phyloP scores from a whole-genome alignment of 2,888 invertebrate species.

The Marronus borbonicus region DNA sequence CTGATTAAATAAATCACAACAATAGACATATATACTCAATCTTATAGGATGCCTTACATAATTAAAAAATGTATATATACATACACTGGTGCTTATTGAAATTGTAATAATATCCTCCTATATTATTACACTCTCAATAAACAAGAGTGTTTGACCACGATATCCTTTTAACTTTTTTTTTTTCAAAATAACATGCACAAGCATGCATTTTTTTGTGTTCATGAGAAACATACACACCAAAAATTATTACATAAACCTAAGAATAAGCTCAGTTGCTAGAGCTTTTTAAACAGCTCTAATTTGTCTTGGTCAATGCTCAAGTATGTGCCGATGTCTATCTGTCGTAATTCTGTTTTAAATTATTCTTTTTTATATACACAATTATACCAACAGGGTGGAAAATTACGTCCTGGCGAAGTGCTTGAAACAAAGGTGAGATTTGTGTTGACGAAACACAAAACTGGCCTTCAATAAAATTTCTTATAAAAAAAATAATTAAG shows the following conservation, averaged over 20 bases:
- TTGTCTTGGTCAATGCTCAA: constrained; percentile 53
- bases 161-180: constrained; percentile 1
- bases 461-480: constrained; percentile 64
- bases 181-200: constrained; percentile 50
- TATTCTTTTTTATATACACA: constrained; percentile 45
- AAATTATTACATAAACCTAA: neutral
- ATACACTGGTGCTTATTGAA: constrained; percentile 40
- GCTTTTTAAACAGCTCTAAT: neutral
- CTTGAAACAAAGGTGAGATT: constrained; percentile 84
- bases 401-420: constrained; percentile 86
- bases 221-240: constrained; percentile 43
- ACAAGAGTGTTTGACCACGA: constrained; percentile 43
- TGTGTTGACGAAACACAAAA: constrained; percentile 72
- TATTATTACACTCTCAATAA: constrained; percentile 13
- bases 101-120: constrained; percentile 8
- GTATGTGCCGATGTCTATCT: constrained; percentile 55
- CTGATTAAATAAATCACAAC: no score
- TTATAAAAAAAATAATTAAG: constrained; percentile 31
- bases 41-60: constrained; percentile 40
- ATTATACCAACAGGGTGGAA: constrained; percentile 77
- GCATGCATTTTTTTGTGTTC: constrained; percentile 48
- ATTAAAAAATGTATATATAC: constrained; percentile 29
- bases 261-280: constrained; percentile 30
- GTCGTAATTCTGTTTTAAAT: constrained; percentile 51
- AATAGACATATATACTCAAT: neutral